Evolutionary conservation across 2,797 vertebrate species (phyloP).

Genomic region (Melanogrammus aeglefinus): DNA sequence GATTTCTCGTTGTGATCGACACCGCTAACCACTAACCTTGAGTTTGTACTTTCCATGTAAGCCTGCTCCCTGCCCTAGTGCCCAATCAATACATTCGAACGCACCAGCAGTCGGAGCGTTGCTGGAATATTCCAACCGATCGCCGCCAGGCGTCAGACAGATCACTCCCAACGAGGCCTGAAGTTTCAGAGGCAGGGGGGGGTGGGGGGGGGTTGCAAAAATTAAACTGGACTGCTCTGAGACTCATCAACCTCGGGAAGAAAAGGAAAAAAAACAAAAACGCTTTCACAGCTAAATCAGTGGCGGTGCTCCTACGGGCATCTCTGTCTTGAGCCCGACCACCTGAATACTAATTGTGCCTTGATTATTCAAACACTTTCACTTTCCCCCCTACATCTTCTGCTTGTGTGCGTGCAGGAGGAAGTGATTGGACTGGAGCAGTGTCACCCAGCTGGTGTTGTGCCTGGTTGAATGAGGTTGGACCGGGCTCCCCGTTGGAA

Average conservation of each 20-base stretch:
- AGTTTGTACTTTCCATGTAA: neutral
- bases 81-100: conserved; percentile 46
- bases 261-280: conserved; percentile 1
- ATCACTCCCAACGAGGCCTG: conserved; percentile 15
- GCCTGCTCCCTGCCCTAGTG: neutral
- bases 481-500: neutral
- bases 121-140: neutral
- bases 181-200: conserved; percentile 17
- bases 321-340: conserved; percentile 44
- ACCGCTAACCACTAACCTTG: neutral
- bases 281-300: conserved; percentile 33
- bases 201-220: conserved; percentile 26
- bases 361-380: conserved; percentile 43
- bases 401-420: conserved; percentile 33
- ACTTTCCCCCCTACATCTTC: neutral
- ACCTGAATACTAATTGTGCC: conserved; percentile 42
- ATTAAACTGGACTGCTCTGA: conserved; percentile 38
- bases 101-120: conserved; percentile 23
- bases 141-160: neutral
- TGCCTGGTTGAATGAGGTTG: neutral
- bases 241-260: conserved; percentile 16
- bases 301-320: conserved; percentile 35
- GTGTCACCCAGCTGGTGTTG: neutral
- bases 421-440: neutral
- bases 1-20: neutral